A percentile compares a stretch with the other conserved stretches of the same genome.
phyloP scores from a whole-genome alignment of 2,888 invertebrate genomes.

The Catocala nupta region DNA sequence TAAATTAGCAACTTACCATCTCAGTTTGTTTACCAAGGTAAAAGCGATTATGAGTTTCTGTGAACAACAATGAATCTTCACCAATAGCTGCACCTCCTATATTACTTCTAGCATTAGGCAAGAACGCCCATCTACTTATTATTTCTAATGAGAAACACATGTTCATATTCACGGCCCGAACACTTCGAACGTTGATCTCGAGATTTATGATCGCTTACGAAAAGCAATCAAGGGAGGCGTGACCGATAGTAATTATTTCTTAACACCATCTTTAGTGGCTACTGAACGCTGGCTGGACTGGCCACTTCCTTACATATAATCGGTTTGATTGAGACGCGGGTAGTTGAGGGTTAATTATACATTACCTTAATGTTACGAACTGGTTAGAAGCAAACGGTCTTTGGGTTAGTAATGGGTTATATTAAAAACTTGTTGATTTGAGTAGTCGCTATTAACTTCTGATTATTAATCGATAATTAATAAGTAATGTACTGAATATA shows the following conservation, averaged over 20 bases:
- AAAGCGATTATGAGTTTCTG: too few species aligned
- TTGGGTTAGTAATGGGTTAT: not conserved
- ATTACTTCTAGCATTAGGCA: slow-evolving; percentile 58
- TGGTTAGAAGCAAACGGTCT: slow-evolving; percentile 5
- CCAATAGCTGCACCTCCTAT: slow-evolving; percentile 3
- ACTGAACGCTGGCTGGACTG: slow-evolving; percentile 71
- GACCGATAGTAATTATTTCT: slow-evolving; percentile 83
- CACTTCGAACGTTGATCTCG: slow-evolving; percentile 45
- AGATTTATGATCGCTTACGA: slow-evolving; percentile 81
- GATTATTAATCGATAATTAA: too few species aligned
- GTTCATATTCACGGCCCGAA: slow-evolving; percentile 66
- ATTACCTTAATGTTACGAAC: slow-evolving; percentile 6
- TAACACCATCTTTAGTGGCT: slow-evolving; percentile 82
- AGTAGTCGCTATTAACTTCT: too few species aligned
- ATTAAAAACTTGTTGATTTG: not conserved
- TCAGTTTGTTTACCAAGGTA: too few species aligned
- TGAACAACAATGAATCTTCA: not conserved
- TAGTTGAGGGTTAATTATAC: slow-evolving; percentile 67
- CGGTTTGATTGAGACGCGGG: slow-evolving; percentile 76
- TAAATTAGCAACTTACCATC: too few species aligned
- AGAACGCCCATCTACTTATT: slow-evolving; percentile 69
- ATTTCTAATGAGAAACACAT: slow-evolving; percentile 75
- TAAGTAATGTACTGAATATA: too few species aligned
- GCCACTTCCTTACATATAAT: slow-evolving; percentile 69
- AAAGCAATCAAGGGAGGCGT: slow-evolving; percentile 84